phyloP scores from a whole-genome alignment of 2,888 invertebrate genomes.

The Anthrax anthrax region DNA sequence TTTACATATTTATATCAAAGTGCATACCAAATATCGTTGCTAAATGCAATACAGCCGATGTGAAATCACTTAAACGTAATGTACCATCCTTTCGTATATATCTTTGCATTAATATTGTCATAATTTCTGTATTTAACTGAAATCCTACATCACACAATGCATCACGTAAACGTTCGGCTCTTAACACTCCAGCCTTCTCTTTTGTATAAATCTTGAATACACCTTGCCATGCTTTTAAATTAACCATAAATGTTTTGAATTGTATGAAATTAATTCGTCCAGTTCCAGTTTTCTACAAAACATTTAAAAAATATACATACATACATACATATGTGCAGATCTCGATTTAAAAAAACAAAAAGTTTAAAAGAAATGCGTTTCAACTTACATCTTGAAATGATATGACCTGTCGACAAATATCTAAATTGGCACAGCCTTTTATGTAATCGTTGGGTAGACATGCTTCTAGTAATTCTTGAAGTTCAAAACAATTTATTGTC shows the following conservation, averaged over 20 bases:
- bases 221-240: conserved; percentile 79
- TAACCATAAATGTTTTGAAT: conserved; percentile 84
- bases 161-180: conserved; percentile 71
- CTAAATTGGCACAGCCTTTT: conserved; percentile 83
- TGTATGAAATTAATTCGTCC: conserved; percentile 72
- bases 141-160: conserved; percentile 79
- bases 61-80: conserved; percentile 80
- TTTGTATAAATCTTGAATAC: conserved; percentile 81
- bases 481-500: conserved; percentile 79
- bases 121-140: conserved; percentile 67
- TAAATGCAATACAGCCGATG: conserved; percentile 74
- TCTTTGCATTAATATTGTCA: conserved; percentile 66
- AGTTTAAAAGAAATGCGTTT: conserved; percentile 19
- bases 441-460: conserved; percentile 90
- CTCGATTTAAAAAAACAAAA: too few species aligned
- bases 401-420: conserved; percentile 82
- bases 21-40: conserved; percentile 75
- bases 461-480: conserved; percentile 78
- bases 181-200: conserved; percentile 78
- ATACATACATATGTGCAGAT: too few species aligned
- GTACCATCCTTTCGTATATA: conserved; percentile 91
- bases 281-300: conserved; percentile 49
- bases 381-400: conserved; percentile 74
- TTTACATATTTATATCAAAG: neutral
- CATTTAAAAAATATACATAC: neutral